Conservation (phyloP, 2,888 invertebrate genomes). For the Eupsilia transversa region DNA sequence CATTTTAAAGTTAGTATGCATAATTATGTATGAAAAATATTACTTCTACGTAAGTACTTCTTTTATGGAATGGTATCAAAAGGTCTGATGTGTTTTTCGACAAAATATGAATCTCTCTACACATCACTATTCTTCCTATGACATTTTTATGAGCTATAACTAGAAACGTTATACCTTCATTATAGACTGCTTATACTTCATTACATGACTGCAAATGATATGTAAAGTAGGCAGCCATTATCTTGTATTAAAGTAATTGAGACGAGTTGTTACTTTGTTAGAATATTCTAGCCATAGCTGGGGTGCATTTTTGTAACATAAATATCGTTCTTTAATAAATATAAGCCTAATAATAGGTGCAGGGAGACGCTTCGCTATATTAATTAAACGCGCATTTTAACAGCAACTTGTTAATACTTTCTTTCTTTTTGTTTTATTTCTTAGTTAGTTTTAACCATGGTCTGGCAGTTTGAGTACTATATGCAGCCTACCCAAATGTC, state of each 20-base stretch:
- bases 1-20: too few species aligned
- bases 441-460: too few species aligned
- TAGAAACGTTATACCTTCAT: constrained; percentile 25
- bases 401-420: background rate
- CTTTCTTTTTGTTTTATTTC: too few species aligned
- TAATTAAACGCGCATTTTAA: background rate
- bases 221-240: constrained; percentile 33
- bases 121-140: constrained; percentile 18
- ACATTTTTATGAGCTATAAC: constrained; percentile 47
- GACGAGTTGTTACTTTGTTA: constrained; percentile 37
- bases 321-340: background rate
- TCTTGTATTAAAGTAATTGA: constrained; percentile 43
- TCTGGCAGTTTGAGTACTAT: too few species aligned
- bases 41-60: too few species aligned
- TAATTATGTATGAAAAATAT: background rate
- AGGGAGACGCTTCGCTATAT: background rate
- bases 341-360: background rate
- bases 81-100: background rate
- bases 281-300: constrained; percentile 4
- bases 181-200: constrained; percentile 21
- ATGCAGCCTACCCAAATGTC: too few species aligned
- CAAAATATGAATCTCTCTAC: background rate
- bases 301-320: constrained; percentile 25
- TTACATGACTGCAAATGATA: constrained; percentile 32
- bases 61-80: background rate